Conservation (phyloP, 1,140 invertebrate genomes). For the Drosophila albomicans region DNA sequence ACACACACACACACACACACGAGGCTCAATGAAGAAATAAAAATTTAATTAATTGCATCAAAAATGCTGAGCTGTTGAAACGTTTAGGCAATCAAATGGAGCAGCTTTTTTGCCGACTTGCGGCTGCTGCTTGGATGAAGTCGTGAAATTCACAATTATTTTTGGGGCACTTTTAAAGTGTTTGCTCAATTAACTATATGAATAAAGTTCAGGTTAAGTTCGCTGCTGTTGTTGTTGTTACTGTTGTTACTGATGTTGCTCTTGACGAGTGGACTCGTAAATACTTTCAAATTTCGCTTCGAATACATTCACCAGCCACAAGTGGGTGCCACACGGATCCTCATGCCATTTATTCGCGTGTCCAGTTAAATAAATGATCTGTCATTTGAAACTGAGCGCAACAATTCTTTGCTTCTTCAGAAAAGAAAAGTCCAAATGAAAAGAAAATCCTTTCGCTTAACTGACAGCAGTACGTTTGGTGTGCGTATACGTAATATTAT, state of each 20-base stretch:
- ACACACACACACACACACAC: conserved; percentile 25
- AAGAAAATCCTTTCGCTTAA: neutral
- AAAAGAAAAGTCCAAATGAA: neutral
- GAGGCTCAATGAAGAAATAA: conserved; percentile 75
- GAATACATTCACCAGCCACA: conserved; percentile 23
- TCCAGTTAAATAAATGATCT: conserved; percentile 1
- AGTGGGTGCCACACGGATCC: conserved; percentile 38
- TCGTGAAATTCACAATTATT: conserved; percentile 64
- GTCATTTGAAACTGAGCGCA: neutral
- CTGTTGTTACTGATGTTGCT: neutral
- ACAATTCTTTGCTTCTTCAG: no score
- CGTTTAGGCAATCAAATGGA: conserved; percentile 80
- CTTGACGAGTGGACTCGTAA: conserved; percentile 26
- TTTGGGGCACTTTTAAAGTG: conserved; percentile 35
- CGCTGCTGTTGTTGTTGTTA: conserved; percentile 5
- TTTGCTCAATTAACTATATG: conserved; percentile 73
- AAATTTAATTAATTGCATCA: conserved; percentile 80
- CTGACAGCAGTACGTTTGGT: no score
- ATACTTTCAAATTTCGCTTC: conserved; percentile 53
- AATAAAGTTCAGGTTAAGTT: conserved; percentile 42
- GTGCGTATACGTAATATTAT: conserved; percentile 19
- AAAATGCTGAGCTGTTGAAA: conserved; percentile 76
- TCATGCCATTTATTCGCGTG: neutral
- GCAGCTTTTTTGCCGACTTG: conserved; percentile 49
- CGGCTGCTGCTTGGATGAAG: conserved; percentile 43